These are phyloP conservation scores for Formicarius rufipectus DNA, from an alignment of 2,113 vertebrate genomes.

Conservation along the genomic window DNA sequence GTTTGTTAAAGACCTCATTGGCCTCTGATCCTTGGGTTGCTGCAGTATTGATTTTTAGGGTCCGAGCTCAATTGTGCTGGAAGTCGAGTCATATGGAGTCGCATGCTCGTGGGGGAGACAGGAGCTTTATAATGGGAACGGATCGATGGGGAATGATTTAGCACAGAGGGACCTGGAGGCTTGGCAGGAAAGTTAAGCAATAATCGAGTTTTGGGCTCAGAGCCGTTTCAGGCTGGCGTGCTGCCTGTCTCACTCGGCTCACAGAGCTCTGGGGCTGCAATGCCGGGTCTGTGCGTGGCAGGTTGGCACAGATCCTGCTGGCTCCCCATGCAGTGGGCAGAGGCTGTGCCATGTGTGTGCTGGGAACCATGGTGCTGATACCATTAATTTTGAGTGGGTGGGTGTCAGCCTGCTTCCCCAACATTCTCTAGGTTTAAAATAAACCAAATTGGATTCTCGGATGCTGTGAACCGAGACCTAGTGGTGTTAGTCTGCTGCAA, in stretches of 20 bases:
- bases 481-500: background rate
- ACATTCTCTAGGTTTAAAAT: background rate
- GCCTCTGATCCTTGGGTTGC: constrained; percentile 86
- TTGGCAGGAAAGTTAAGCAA: constrained; percentile 71
- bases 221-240: constrained; percentile 5
- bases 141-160: constrained; percentile 84
- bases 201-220: constrained; percentile 67
- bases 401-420: background rate
- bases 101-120: constrained; percentile 69
- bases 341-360: fast-evolving
- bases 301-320: background rate
- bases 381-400: fast-evolving
- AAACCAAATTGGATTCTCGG: background rate
- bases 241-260: background rate
- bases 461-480: background rate
- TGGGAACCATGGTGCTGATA: fast-evolving
- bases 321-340: fast-evolving
- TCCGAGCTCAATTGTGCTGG: constrained; percentile 83
- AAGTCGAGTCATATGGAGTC: constrained; percentile 73
- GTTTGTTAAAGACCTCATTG: constrained; percentile 90
- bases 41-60: constrained; percentile 83
- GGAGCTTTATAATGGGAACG: constrained; percentile 78
- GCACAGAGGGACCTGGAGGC: constrained; percentile 74
- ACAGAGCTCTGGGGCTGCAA: background rate
- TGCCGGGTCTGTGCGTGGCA: fast-evolving